Evolutionary conservation across 2,113 vertebrate species (phyloP), one percentile per base, ranked within the genome.

Genomic region (Sinosuthora webbiana): DNA sequence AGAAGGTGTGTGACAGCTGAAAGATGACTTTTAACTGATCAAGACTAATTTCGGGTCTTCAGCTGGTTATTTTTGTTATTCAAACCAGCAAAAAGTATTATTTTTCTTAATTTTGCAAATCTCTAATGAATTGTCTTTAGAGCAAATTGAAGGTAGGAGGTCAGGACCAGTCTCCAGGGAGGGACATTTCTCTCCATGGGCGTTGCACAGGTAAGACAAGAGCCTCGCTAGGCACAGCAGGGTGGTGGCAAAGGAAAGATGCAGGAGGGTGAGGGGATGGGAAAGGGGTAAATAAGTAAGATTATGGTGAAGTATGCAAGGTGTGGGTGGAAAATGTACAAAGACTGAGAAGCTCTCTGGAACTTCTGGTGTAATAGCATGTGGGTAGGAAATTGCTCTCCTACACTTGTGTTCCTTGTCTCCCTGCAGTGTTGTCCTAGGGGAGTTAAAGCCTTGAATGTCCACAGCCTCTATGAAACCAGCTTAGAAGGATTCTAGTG

Each of bases 171-270:
- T 13, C 31, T 59, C 27, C 45, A 3, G 19, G 33, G 22, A 81
- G 30, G 52, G 27, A 27, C 0, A 0, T 19, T 59, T 53, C 68
- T 70, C 30, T 82, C 41, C 0, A 0, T 25, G 21, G 13, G 22
- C 13, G 6, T 23, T 39, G 42, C 3, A 5, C 1, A 1, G 24
- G 30, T 64, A 44, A 4, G 14, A 23, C 9, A 24, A 42, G 21
- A 37, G 50, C 31, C 41, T 69, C 8, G 24, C 65, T 45, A 30
- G 41, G 50, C 23, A 24, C 55, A 37, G 59, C 49, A 45, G 35
- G 31, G 25, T 62, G n/a, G 22, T 28, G 45, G 21, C 0, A 0
- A 24, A 50, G 37, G 50, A 64, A 52, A 64, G 82, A 21, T 53
- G 37, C 44, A 27, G n/a, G 52, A 75, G 57, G 5, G 9, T 37